Percentiles rank a stretch among this genome's conserved stretches.
Evolutionary conservation across 2,113 vertebrate species (phyloP).

Genomic region (Microtus oregoni): DNA sequence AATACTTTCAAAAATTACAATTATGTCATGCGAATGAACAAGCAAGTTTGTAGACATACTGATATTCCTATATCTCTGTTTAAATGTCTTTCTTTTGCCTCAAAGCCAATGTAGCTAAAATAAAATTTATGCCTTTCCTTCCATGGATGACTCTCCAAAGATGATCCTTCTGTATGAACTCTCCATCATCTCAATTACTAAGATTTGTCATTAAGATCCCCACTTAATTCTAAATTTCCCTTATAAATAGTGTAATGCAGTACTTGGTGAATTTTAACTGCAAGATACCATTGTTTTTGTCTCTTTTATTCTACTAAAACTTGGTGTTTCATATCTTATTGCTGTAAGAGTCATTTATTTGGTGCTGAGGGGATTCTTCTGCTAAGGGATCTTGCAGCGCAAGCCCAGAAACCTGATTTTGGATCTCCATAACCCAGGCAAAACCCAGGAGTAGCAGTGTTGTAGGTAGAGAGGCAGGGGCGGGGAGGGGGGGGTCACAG

Average conservation of each 20-base stretch:
- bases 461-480: not conserved
- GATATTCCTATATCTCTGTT: not conserved
- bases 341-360: not conserved
- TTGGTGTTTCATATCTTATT: not conserved
- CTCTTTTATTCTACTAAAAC: not conserved
- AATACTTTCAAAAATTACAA: not conserved
- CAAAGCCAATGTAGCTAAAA: not conserved
- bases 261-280: slow-evolving; percentile 20
- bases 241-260: not conserved
- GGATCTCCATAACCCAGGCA: not conserved
- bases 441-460: not conserved
- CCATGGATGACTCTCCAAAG: not conserved
- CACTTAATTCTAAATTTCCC: not conserved
- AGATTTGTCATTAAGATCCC: not conserved
- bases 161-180: not conserved
- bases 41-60: not conserved
- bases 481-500: accelerated
- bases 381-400: not conserved
- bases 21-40: not conserved
- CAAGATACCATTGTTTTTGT: not conserved
- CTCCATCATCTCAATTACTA: not conserved
- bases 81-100: slow-evolving; percentile 4
- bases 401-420: not conserved
- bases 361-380: not conserved
- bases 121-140: not conserved